Percentiles rank a stretch among this genome's conserved stretches.
phyloP scores from a whole-genome alignment of 1,140 invertebrate genomes.

The Sminthurinus signatus region DNA sequence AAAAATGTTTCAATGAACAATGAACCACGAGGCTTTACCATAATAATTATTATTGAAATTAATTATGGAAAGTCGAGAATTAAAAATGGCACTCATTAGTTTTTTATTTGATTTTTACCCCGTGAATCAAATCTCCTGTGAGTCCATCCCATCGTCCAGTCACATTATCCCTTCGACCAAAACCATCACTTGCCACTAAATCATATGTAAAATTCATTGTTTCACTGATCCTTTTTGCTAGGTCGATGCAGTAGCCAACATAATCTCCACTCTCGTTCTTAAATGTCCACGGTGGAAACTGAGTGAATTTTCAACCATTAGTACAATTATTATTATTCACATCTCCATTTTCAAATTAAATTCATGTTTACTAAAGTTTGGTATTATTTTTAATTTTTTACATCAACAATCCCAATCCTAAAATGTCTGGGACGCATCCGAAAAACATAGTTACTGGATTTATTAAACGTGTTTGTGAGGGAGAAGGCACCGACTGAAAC shows the following conservation, averaged over 20 bases:
- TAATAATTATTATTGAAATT: too few species aligned
- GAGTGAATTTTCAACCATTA: too few species aligned
- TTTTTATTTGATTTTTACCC: too few species aligned
- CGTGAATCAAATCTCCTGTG: constrained; percentile 78
- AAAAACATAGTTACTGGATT: constrained; percentile 18
- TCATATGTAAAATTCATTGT: constrained; percentile 84
- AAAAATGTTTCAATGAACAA: too few species aligned
- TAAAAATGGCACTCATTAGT: too few species aligned
- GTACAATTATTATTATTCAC: too few species aligned
- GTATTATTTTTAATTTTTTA: constrained; percentile 12
- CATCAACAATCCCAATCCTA: constrained; percentile 42
- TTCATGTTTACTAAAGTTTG: too few species aligned
- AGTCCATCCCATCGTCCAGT: constrained; percentile 85
- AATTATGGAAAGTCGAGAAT: too few species aligned
- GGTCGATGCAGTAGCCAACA: constrained; percentile 85
- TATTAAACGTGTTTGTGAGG: constrained; percentile 17
- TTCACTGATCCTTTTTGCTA: constrained; percentile 64
- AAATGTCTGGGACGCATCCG: constrained; percentile 37
- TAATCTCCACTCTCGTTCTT: constrained; percentile 49
- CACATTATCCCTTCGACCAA: constrained; percentile 59
- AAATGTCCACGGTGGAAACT: constrained; percentile 38
- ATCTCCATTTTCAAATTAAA: too few species aligned
- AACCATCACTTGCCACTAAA: constrained; percentile 64
- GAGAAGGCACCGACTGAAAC: constrained; percentile 29
- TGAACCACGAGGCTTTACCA: too few species aligned